phyloP scores from a whole-genome alignment of 2,797 vertebrate genomes.

The Silurus lanzhouensis region DNA sequence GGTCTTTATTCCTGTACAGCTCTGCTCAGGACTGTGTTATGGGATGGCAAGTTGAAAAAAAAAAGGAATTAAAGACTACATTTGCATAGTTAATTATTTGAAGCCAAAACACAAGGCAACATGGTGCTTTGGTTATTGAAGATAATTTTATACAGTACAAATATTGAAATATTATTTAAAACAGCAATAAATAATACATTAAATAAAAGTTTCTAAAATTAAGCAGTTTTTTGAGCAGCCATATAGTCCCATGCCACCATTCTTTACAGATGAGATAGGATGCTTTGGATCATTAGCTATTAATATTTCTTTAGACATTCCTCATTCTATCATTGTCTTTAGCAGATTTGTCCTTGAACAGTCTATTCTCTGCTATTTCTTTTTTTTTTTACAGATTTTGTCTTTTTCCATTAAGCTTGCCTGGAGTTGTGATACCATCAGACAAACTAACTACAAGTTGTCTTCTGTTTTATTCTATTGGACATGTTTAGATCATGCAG shows the following conservation, averaged over 20 bases:
- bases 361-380: background rate
- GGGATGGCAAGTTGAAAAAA: background rate
- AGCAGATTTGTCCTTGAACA: background rate
- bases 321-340: background rate
- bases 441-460: background rate
- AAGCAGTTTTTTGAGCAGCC: background rate
- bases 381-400: background rate
- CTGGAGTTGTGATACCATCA: background rate
- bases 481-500: background rate
- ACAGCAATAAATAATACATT: background rate
- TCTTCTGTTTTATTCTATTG: background rate
- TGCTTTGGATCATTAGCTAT: background rate
- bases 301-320: background rate
- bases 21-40: background rate
- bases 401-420: background rate
- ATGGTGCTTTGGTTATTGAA: background rate
- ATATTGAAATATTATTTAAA: background rate
- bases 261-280: background rate
- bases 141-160: background rate
- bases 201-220: background rate
- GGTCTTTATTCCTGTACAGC: conserved; percentile 25
- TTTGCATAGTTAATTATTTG: background rate
- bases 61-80: background rate
- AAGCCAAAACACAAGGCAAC: background rate
- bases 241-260: background rate